Base-by-base conservation (phyloP, 1,140 invertebrate genomes). In the Diorhabda elongata region DNA sequence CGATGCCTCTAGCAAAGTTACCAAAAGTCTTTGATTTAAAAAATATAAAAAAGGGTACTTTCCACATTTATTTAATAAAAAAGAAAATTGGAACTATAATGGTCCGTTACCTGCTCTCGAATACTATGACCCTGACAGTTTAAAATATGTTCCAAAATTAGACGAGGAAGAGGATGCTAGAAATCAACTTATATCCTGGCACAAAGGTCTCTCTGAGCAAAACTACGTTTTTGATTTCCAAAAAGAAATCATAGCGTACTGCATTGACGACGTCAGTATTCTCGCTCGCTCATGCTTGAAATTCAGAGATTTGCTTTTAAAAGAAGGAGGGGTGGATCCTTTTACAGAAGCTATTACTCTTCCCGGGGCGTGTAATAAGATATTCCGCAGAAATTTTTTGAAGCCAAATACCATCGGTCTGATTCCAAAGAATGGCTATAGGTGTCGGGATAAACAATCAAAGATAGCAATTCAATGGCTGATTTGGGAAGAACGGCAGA, bases 51-150 rank as follows among this genome's bases (percentile, higher is more conserved):
- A 72, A 66, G 71, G 71, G 3, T 70, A 72, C 45, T 70, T 70
- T 66, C 65, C 71, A 44, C 68, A 72, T 64, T 52, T 67, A 11
- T 72, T 72, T 61, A 72, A 72, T 58, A 67, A 26, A 44, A 60
- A 4, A 8, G 61, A 64, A 58, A 67, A 72, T 43, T 8, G 59
- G 57, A 62, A 67, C 58, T 70, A 70, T 64, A 44, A 67, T 4
- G 71, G 68, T 2, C 44, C 62, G 26, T 42, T 72, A 41, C 71
- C 69, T 8, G 56, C 44, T 52, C 8, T 44, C 11, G 26, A 64
- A 9, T 67, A 60, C 61, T 72, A 72, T 60, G 61, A 58, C 52
- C 60, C 58, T n/a, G 61, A 70, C 26, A 44, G 7, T 42, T 67
- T 70, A 43, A 72, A 58, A 57, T 60, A 60, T 60, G 42, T 42